These are phyloP conservation scores for Ariopsis seemanni DNA, from an alignment of 2,113 vertebrate species.

Conservation along the genomic window DNA sequence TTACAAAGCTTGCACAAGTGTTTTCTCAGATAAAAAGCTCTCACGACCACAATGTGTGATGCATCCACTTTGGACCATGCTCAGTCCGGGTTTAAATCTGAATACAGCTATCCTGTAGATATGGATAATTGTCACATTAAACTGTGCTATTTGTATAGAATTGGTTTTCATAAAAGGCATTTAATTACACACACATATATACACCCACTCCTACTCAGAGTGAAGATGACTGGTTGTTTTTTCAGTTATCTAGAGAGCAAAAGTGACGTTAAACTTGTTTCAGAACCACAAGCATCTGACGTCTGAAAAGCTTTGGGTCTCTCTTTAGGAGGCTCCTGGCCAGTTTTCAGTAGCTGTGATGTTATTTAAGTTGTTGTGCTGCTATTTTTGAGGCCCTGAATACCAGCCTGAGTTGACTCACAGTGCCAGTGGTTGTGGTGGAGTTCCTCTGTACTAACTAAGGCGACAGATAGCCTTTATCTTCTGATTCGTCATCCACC, in stretches of 20 bases:
- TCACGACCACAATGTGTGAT: not conserved
- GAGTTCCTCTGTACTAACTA: not conserved
- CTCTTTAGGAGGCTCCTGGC: not conserved
- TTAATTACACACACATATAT: not conserved
- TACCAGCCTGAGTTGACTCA: not conserved
- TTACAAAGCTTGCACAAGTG: not conserved
- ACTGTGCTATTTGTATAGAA: not conserved
- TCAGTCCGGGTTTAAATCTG: no score
- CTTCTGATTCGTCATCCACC: slow-evolving; percentile 23
- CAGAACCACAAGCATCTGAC: not conserved
- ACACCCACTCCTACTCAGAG: not conserved
- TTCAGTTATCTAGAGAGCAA: not conserved
- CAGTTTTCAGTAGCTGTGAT: not conserved
- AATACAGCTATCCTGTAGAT: no score
- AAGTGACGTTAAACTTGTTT: slow-evolving; percentile 13
- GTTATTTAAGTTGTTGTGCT: slow-evolving; percentile 26
- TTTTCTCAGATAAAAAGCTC: not conserved
- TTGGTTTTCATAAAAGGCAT: not conserved
- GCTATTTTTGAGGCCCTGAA: not conserved
- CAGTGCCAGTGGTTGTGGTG: slow-evolving; percentile 12
- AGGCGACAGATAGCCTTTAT: slow-evolving; percentile 31
- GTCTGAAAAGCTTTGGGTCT: not conserved
- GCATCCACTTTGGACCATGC: not conserved
- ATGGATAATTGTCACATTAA: not conserved
- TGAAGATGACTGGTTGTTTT: slow-evolving; percentile 4